Percentiles rank a stretch among this genome's conserved stretches.
Evolutionary conservation across 1,140 invertebrate genomes (phyloP).

Genomic region (Helicoverpa zea): DNA sequence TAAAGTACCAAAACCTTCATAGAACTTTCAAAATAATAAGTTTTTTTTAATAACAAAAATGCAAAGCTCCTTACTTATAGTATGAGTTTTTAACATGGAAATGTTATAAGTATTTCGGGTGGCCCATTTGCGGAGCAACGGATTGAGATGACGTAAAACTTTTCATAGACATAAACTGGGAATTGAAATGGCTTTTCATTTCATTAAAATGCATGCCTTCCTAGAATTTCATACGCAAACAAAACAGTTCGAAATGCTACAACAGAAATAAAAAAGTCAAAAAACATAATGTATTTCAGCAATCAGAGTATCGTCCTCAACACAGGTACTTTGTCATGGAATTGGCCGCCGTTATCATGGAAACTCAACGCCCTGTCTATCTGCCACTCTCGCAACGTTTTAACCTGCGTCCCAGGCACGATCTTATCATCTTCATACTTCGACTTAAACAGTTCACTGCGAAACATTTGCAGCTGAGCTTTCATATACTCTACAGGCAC

Average conservation of each 20-base stretch:
- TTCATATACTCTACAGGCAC: constrained; percentile 75
- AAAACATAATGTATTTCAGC: background rate
- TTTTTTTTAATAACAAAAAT: no score
- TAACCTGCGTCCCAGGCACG: constrained; percentile 73
- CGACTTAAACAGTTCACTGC: constrained; percentile 70
- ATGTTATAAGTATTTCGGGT: no score
- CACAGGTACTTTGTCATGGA: constrained; percentile 56
- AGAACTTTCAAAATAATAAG: no score
- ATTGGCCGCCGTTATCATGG: constrained; percentile 28
- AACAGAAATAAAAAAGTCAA: background rate
- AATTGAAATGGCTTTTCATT: no score
- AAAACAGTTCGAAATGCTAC: background rate
- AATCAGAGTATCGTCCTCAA: constrained; percentile 57
- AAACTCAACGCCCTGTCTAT: constrained; percentile 68
- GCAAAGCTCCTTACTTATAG: no score
- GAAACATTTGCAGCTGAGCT: constrained; percentile 71
- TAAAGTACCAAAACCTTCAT: no score
- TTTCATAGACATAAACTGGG: no score
- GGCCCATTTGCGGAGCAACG: no score
- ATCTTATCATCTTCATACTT: constrained; percentile 73
- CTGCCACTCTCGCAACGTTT: constrained; percentile 79
- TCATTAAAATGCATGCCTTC: no score
- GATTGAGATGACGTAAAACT: no score
- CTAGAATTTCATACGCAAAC: no score
- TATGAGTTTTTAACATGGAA: no score